Conservation (phyloP, 2,113 vertebrate genomes). For the Sebastes schlegelii region DNA sequence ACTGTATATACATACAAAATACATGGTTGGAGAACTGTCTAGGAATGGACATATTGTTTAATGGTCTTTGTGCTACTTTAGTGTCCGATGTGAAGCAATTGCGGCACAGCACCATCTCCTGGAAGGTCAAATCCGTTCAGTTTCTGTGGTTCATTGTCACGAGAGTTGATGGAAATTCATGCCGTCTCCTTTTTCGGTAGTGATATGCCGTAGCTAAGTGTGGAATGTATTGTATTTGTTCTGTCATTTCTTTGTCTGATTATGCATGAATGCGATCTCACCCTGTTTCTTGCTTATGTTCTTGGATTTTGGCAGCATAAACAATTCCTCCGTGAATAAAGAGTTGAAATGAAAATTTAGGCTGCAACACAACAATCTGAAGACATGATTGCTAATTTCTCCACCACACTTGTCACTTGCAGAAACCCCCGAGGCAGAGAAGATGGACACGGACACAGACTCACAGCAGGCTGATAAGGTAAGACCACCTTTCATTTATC, state of each 20-base stretch:
- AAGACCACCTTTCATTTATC: conserved; percentile 1
- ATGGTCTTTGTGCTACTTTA: too few relatives aligned
- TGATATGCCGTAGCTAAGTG: too few relatives aligned
- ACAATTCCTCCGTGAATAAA: neutral
- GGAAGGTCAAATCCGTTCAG: too few relatives aligned
- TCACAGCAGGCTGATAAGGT: conserved; percentile 93
- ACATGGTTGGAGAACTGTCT: too few relatives aligned
- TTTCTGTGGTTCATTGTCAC: too few relatives aligned
- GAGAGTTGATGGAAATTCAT: too few relatives aligned
- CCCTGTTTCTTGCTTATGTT: neutral
- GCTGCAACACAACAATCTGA: neutral
- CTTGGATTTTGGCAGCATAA: neutral
- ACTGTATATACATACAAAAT: too few relatives aligned
- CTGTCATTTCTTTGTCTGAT: neutral
- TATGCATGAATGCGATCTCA: neutral
- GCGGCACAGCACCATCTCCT: too few relatives aligned
- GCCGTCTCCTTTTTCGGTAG: too few relatives aligned
- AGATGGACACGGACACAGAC: conserved; percentile 92
- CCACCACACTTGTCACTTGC: conserved; percentile 52
- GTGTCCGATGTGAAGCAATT: too few relatives aligned
- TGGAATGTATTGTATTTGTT: neutral
- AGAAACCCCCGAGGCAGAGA: conserved; percentile 91
- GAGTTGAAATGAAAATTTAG: neutral
- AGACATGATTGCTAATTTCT: neutral
- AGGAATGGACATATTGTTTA: too few relatives aligned